Percentiles rank a stretch among this genome's conserved stretches.
Evolutionary conservation across 2,888 invertebrate species (phyloP).

Genomic region (Elegia similella): DNA sequence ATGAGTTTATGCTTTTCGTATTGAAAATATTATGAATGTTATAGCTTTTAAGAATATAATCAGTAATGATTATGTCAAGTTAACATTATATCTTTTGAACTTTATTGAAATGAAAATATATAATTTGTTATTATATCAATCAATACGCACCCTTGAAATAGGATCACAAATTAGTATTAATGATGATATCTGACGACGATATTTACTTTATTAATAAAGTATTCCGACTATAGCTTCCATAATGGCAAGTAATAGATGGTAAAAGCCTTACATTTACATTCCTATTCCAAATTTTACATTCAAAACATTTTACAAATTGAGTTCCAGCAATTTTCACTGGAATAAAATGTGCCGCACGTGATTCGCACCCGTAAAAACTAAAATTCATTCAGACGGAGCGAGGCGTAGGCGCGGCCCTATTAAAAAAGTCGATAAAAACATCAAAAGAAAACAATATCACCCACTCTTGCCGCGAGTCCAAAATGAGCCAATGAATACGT

Average conservation of each 20-base stretch:
- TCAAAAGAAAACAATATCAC: conserved; percentile 57
- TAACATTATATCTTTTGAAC: too few relatives aligned
- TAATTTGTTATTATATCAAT: too few relatives aligned
- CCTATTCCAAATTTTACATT: conserved; percentile 16
- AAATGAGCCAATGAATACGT: conserved; percentile 53
- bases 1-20: too few relatives aligned
- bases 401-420: conserved; percentile 34
- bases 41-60: too few relatives aligned
- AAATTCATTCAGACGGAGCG: conserved; percentile 33
- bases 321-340: conserved; percentile 26
- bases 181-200: too few relatives aligned
- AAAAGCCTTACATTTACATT: conserved; percentile 13
- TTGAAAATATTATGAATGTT: too few relatives aligned
- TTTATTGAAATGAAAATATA: too few relatives aligned
- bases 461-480: conserved; percentile 47
- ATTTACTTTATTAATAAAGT: not conserved
- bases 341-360: conserved; percentile 33
- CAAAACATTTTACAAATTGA: conserved; percentile 30
- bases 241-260: conserved; percentile 4
- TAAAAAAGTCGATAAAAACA: conserved; percentile 44
- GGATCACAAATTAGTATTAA: too few relatives aligned
- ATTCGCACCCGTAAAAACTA: conserved; percentile 32
- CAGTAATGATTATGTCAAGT: too few relatives aligned
- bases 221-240: not conserved
- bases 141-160: too few relatives aligned